Evolutionary conservation across 2,888 invertebrate species (phyloP).

Genomic region (Agrotis ipsilon): DNA sequence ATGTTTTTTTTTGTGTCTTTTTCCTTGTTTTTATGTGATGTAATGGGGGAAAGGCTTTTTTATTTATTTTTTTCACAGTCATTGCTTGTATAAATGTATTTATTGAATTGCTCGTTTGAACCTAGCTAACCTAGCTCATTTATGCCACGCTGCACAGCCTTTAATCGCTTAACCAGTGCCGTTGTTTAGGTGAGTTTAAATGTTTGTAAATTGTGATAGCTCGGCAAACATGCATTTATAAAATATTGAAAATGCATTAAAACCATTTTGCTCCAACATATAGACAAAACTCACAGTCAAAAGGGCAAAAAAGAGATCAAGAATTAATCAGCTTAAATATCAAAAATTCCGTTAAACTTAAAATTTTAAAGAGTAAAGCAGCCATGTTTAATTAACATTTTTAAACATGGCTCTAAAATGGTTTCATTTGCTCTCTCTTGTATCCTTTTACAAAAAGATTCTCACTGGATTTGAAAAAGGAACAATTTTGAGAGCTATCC

Average conservation of each 20-base stretch:
- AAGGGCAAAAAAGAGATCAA: too few relatives aligned
- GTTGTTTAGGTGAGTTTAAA: too few relatives aligned
- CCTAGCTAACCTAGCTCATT: too few relatives aligned
- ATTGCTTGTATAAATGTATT: neutral
- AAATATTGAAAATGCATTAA: too few relatives aligned
- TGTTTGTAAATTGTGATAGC: too few relatives aligned
- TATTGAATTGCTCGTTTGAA: neutral
- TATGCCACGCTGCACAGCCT: too few relatives aligned
- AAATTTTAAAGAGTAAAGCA: slow-evolving; percentile 1
- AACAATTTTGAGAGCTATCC: slow-evolving; percentile 2
- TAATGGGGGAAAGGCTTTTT: neutral
- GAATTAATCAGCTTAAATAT: too few relatives aligned
- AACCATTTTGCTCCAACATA: too few relatives aligned
- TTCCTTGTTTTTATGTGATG: neutral
- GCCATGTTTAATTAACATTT: slow-evolving; percentile 18
- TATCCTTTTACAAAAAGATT: neutral
- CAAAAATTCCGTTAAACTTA: too few relatives aligned
- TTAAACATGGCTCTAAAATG: neutral
- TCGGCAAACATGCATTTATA: too few relatives aligned
- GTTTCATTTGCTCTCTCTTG: neutral
- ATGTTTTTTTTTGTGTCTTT: neutral
- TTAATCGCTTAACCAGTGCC: too few relatives aligned
- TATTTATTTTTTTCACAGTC: neutral
- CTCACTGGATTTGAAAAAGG: slow-evolving; percentile 1
- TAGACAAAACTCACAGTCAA: too few relatives aligned